A percentile compares a stretch with the other conserved stretches of the same genome.
Evolutionary conservation across 2,888 invertebrate species (phyloP).

Genomic region (Charanyca ferruginea): DNA sequence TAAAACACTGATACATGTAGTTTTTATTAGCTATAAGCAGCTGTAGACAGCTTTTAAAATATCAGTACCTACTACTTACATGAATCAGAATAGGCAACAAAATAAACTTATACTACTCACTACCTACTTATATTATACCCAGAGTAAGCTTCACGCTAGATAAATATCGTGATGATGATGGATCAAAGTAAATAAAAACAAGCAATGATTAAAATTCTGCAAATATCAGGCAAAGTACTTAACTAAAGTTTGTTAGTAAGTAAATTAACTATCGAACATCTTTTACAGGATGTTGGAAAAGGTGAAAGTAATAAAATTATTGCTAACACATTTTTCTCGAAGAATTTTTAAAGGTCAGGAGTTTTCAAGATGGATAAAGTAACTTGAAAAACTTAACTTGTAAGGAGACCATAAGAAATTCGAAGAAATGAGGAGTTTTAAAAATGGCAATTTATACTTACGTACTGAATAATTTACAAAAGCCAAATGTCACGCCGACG

Average conservation of each 20-base stretch:
- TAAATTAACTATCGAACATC: constrained; percentile 12
- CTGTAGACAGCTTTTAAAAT: constrained; percentile 1
- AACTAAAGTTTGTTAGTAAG: background rate
- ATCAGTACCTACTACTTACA: background rate
- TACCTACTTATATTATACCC: too few species aligned
- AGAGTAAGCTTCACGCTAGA: too few species aligned
- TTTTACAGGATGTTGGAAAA: background rate
- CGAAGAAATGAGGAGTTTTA: constrained; percentile 10
- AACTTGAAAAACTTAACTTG: constrained; percentile 6
- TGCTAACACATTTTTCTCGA: background rate
- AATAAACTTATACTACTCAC: too few species aligned
- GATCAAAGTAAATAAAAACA: background rate
- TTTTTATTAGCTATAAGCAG: too few species aligned
- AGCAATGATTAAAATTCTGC: background rate
- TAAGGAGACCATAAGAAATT: constrained; percentile 7
- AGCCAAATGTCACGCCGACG: constrained; percentile 9
- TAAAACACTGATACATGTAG: background rate
- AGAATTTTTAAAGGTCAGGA: constrained; percentile 16
- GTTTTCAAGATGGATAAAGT: background rate
- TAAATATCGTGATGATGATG: background rate
- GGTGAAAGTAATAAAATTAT: constrained; percentile 18
- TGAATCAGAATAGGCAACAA: too few species aligned
- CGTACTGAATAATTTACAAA: constrained; percentile 10
- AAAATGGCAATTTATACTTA: constrained; percentile 15
- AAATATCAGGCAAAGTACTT: background rate